phyloP scores from a whole-genome alignment of 2,797 vertebrate species.

The Sebastes dallii region DNA sequence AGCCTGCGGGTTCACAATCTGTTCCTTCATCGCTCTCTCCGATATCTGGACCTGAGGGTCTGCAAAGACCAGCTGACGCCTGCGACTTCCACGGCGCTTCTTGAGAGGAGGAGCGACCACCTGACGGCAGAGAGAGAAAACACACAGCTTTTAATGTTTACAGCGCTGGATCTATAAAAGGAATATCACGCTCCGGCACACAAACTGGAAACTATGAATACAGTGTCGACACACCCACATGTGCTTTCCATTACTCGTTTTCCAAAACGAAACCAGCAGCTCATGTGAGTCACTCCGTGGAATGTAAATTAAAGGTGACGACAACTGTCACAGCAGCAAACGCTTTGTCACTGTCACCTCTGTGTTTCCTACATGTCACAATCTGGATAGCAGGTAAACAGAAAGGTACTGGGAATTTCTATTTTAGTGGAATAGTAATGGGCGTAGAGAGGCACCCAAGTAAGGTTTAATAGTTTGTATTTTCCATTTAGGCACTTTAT shows the following conservation, averaged over 20 bases:
- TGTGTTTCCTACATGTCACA: background rate
- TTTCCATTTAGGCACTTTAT: background rate
- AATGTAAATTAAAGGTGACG: slow-evolving; percentile 24
- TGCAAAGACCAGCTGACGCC: slow-evolving; percentile 80
- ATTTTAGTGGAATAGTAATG: background rate
- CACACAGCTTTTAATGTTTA: background rate
- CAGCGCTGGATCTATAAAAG: background rate
- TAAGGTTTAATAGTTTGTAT: background rate
- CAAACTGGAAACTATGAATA: slow-evolving; percentile 21
- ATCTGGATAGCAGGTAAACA: background rate
- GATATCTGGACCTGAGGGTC: slow-evolving; percentile 84
- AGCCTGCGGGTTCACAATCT: slow-evolving; percentile 67
- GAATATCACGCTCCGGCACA: background rate
- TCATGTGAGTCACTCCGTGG: slow-evolving; percentile 46
- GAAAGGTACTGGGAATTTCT: background rate
- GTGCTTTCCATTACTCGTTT: slow-evolving; percentile 20
- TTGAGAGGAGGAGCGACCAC: background rate
- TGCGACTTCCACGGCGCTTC: slow-evolving; percentile 34
- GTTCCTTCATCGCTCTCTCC: slow-evolving; percentile 73
- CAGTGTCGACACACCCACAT: slow-evolving; percentile 12
- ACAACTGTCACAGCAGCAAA: background rate
- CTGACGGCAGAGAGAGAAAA: slow-evolving; percentile 31
- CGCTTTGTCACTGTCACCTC: background rate
- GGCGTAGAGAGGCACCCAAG: background rate
- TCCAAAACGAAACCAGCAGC: slow-evolving; percentile 1